Evolutionary conservation across 2,113 vertebrate species (phyloP), one percentile per base, ranked within the genome.

Genomic region (Charina bottae): DNA sequence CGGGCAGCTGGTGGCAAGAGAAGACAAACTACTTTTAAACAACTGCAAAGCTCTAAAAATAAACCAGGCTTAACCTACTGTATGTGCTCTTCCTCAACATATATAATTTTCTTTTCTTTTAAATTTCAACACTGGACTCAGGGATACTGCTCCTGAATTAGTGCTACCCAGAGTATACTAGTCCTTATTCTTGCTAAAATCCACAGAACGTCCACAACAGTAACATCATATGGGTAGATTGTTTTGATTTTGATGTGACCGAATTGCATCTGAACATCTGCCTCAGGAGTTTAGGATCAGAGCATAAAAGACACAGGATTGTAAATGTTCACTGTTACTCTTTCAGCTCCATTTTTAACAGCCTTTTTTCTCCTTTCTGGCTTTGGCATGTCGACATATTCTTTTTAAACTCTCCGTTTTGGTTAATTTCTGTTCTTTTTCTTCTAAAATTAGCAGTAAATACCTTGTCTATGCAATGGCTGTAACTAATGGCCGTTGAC

Each of bases 381-480:
- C 53, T 24, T 58, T 21, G 37, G 24, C 72, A 84, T 4, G 13
- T 28, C 54, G 33, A 46, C 54, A 42, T 53, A 28, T 26, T 58
- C 15, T 88, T 54, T 42, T 19, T 15, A 21, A 49, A 24, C 24
- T 12, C 26, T n/a, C n/a, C 12, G 37, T 49, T 58, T 78, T 28
- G 33, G 23, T 37, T 59, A 11, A 91, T 72, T 87, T 33, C n/a
- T 68, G 37, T 26, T 56, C 21, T 37, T 90, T 26, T 10, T 55
- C 15, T 91, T 91, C 46, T 53, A 46, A 58, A 84, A 84, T 42
- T 49, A 28, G 15, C 33, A n/a, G 89, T 55, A 89, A 89, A 85
- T 89, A 42, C 28, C 72, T 89, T 42, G 56, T 60, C 72, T 42
- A 33, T 1, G 58, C 33, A 42, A 13, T 13, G 11, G n/a, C 87